Evolutionary conservation across 2,113 vertebrate species (phyloP), one percentile per base, ranked within the genome.

Genomic region (Pogona vitticeps): DNA sequence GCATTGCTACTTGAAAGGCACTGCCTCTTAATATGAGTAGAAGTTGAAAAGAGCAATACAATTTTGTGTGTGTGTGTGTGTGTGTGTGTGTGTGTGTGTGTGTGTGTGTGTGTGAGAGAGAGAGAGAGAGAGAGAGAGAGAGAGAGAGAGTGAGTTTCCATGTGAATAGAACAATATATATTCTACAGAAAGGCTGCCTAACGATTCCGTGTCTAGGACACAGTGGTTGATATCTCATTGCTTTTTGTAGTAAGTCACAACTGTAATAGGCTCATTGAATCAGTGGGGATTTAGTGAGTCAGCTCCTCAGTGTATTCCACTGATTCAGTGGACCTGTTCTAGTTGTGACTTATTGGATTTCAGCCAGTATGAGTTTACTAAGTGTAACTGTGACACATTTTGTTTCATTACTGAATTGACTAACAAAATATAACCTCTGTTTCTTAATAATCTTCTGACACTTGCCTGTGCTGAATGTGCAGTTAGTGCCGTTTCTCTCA

Each of bases 381-480:
- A 82, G 58, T 75, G 61, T 84, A 73, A 65, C 82, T 79, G 84
- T 80, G 17, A 93, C 78, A 91, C 61, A 36, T 61, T 92, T 92
- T 89, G 28, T 26, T 75, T 78, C 77, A 77, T 76, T 89, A 83
- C 56, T 85, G 91, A 75, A 93, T 92, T 89, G 87, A 85, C 40
- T 86, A 72, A 87, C 89, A 72, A 6, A 85, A 38, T 71, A 68
- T 76, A 88, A 93, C 84, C 85, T 86, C 38, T 5, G 67, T 85
- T 92, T 88, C 82, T 82, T 71, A 85, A 85, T 85, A 88, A 87
- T 91, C 86, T 83, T 88, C 86, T 83, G 89, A 88, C 79, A 56
- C 86, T 83, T 83, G 38, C 0, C 90, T 94, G 81, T 93, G 93
- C 93, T 94, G 91, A 93, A 77, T 1, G 0, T 76, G 89, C 92